Evolutionary conservation across 2,113 vertebrate genomes (phyloP).

Genomic region (Circaetus gallicus): DNA sequence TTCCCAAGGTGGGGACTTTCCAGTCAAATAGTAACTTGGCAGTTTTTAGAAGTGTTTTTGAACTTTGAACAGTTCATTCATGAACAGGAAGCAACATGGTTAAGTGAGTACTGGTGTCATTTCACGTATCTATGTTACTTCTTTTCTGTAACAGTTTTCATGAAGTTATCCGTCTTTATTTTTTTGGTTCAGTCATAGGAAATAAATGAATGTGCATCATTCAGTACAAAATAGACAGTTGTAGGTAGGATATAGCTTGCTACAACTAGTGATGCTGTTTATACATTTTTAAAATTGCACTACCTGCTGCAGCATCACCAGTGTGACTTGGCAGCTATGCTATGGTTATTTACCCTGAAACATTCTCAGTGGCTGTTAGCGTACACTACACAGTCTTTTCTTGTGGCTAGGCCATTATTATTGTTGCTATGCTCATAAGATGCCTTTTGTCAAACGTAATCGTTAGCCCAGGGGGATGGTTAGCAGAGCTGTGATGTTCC

Average conservation of each 20-base stretch:
- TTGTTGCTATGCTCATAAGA: background rate
- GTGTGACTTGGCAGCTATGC: background rate
- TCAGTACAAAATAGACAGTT: background rate
- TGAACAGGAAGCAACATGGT: background rate
- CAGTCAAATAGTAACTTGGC: background rate
- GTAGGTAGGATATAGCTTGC: background rate
- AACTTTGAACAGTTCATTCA: background rate
- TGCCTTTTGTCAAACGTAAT: background rate
- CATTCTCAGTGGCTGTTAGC: fast-evolving
- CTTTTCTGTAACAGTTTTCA: background rate
- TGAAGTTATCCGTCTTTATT: background rate
- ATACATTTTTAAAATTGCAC: background rate
- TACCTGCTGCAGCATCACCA: background rate
- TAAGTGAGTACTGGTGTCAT: background rate
- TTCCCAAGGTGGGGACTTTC: background rate
- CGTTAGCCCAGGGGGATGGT: fast-evolving
- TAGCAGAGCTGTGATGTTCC: background rate
- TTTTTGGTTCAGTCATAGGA: background rate
- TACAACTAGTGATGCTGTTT: background rate
- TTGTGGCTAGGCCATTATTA: fast-evolving
- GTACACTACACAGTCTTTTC: fast-evolving
- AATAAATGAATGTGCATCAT: background rate
- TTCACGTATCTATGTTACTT: background rate
- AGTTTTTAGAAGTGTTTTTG: background rate
- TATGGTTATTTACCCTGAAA: fast-evolving